Base-by-base conservation (phyloP, 2,888 invertebrate genomes). In the Cecidostiba fungosa region DNA sequence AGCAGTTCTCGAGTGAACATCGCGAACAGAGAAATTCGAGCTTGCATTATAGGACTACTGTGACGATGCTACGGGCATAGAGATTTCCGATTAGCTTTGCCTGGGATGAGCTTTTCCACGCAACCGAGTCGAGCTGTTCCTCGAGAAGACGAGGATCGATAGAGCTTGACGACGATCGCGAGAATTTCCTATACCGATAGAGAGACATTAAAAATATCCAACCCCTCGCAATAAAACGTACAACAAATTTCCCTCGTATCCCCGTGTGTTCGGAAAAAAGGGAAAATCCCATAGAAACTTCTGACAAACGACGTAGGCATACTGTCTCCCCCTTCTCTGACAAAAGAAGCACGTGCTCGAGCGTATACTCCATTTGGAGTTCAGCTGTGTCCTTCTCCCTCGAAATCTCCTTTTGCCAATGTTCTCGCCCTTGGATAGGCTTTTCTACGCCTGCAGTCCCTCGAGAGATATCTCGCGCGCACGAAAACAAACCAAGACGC, bases 131-230 rank as follows among this genome's bases (percentile, higher is more conserved):
- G n/a, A n/a, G n/a, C n/a, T n/a, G n/a, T n/a, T n/a, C n/a, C n/a
- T n/a, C n/a, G 8, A 39, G 36, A 19, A 23, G 19, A 19, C 74
- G 59, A n/a, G 39, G 78, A 84, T 84, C 78, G 84, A 84, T 84
- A 12, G 39, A 29, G 72, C 83, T 77, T 72, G 77, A 83, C 72
- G 62, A 77, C 72, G 47, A 77, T 83, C 43, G 59, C 72, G 43
- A 29, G 70, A 29, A 76, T 3, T 72, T 36, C 29, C n/a, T 70
- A n/a, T 5, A 32, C 16, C 5, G 47, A 6, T 47, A 6, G 6
- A 8, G 39, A 39, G 39, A 39, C 39, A 39, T 8, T 16, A 50
- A 50, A n/a, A n/a, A n/a, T n/a, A n/a, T n/a, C n/a, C n/a, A n/a
- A n/a, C n/a, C n/a, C n/a, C n/a, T n/a, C n/a, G n/a, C n/a, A n/a